Percentiles rank a stretch among this genome's conserved stretches.
Conservation (phyloP, 2,797 vertebrate species). For the Gymnothorax reevesii region DNA sequence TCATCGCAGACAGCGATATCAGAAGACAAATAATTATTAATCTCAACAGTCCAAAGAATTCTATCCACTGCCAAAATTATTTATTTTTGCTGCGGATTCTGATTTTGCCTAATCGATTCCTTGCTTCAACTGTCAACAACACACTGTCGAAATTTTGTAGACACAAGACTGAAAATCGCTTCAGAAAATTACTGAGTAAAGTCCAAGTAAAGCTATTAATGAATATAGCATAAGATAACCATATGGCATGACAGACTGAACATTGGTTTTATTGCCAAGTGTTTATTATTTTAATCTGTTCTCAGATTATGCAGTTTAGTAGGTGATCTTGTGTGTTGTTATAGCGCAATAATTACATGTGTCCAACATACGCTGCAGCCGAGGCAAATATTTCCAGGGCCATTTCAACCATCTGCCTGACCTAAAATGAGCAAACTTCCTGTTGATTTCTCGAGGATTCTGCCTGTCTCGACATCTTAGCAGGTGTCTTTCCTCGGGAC, state of each 20-base stretch:
- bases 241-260: slow-evolving; percentile 46
- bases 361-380: slow-evolving; percentile 50
- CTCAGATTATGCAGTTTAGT: slow-evolving; percentile 46
- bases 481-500: slow-evolving; percentile 29
- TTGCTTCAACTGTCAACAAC: slow-evolving; percentile 5
- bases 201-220: slow-evolving; percentile 45
- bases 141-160: neutral
- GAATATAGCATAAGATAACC: slow-evolving; percentile 48
- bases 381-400: slow-evolving; percentile 49
- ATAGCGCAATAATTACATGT: slow-evolving; percentile 33
- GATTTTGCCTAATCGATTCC: neutral
- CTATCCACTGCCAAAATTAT: neutral
- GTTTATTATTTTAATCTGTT: slow-evolving; percentile 50
- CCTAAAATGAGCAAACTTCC: slow-evolving; percentile 45
- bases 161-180: slow-evolving; percentile 3
- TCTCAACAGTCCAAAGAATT: neutral
- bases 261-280: slow-evolving; percentile 48
- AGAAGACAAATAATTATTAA: slow-evolving; percentile 21
- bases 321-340: slow-evolving; percentile 46
- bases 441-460: slow-evolving; percentile 41
- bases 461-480: slow-evolving; percentile 36
- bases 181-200: slow-evolving; percentile 1
- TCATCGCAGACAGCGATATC: slow-evolving; percentile 16
- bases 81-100: slow-evolving; percentile 22
- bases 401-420: slow-evolving; percentile 63